These are phyloP conservation scores for Forbesichthys agassizii DNA, from an alignment of 2,113 vertebrate genomes.

Conservation along the genomic window DNA sequence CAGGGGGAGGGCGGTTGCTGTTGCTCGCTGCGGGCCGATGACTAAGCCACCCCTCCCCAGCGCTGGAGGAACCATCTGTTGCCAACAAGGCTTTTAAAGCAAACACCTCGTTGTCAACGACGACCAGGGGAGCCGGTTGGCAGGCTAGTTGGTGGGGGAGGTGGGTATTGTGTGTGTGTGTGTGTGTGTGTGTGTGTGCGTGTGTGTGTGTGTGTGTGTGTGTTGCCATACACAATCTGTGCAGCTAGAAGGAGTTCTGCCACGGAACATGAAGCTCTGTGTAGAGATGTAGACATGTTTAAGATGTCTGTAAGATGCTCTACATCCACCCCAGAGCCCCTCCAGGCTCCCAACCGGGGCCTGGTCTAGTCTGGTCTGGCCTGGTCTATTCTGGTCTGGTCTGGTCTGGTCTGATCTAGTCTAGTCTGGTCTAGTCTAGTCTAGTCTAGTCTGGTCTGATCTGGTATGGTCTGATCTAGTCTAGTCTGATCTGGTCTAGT, in stretches of 20 bases:
- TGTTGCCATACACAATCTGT: too few relatives aligned
- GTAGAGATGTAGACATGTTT: too few relatives aligned
- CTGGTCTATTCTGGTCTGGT: not conserved
- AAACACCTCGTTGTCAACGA: constrained; percentile 48
- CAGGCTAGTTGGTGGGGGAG: constrained; percentile 15
- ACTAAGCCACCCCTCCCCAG: constrained; percentile 54
- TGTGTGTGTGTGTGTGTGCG: constrained; percentile 7
- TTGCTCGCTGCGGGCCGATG: constrained; percentile 49
- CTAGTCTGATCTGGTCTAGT: not conserved
- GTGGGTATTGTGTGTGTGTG: not conserved
- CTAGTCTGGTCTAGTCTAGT: not conserved
- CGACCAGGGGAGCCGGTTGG: constrained; percentile 14
- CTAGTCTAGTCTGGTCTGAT: not conserved
- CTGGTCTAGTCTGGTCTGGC: too few relatives aligned
- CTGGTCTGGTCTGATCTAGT: not conserved
- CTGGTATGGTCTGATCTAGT: not conserved
- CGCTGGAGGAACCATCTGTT: constrained; percentile 60
- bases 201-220: not conserved
- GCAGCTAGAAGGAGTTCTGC: not conserved
- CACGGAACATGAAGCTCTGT: not conserved
- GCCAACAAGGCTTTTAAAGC: constrained; percentile 59
- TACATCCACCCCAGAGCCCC: too few relatives aligned
- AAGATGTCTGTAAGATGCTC: not conserved
- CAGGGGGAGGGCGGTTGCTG: not conserved
- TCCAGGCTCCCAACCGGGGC: too few relatives aligned